These are phyloP conservation scores for Echiichthys vipera DNA, from an alignment of 2,797 vertebrate genomes.

Conservation along the genomic window DNA sequence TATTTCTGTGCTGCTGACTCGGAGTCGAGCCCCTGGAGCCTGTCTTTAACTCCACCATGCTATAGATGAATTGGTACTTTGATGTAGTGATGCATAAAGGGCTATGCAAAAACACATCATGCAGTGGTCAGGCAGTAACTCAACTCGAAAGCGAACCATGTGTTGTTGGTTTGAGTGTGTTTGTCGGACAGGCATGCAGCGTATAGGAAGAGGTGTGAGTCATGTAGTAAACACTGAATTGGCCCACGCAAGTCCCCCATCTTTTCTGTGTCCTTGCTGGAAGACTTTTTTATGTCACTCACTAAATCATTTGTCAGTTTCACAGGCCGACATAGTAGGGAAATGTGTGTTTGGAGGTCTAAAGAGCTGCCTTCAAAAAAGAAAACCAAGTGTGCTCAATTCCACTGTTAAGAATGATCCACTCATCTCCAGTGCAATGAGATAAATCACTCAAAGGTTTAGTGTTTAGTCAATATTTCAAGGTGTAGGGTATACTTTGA, in stretches of 20 bases:
- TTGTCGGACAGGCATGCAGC: slow-evolving; percentile 24
- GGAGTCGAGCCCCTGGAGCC: slow-evolving; percentile 32
- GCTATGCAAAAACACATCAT: slow-evolving; percentile 22
- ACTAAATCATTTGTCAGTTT: slow-evolving; percentile 25
- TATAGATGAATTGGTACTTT: slow-evolving; percentile 48
- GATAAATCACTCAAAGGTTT: slow-evolving; percentile 9
- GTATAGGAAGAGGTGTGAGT: slow-evolving; percentile 41
- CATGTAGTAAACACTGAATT: slow-evolving; percentile 53
- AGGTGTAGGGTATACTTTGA: neutral
- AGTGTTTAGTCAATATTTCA: slow-evolving; percentile 11
- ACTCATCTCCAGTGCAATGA: slow-evolving; percentile 10
- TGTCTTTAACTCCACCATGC: slow-evolving; percentile 41
- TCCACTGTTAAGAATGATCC: slow-evolving; percentile 25
- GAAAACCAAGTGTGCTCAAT: slow-evolving; percentile 14
- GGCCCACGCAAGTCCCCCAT: slow-evolving; percentile 22
- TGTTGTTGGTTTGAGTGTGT: slow-evolving; percentile 51
- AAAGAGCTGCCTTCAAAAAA: slow-evolving; percentile 4
- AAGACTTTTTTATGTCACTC: slow-evolving; percentile 30
- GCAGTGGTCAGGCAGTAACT: slow-evolving; percentile 49
- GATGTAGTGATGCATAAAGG: slow-evolving; percentile 62
- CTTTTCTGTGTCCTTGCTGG: slow-evolving; percentile 20
- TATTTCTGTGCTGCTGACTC: slow-evolving; percentile 54
- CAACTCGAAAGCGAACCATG: slow-evolving; percentile 52
- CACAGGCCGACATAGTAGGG: neutral
- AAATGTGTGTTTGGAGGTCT: slow-evolving; percentile 11